A percentile compares a stretch with the other conserved stretches of the same genome.
phyloP scores from a whole-genome alignment of 2,888 invertebrate species.

The Rhamphomyia laevipes region DNA sequence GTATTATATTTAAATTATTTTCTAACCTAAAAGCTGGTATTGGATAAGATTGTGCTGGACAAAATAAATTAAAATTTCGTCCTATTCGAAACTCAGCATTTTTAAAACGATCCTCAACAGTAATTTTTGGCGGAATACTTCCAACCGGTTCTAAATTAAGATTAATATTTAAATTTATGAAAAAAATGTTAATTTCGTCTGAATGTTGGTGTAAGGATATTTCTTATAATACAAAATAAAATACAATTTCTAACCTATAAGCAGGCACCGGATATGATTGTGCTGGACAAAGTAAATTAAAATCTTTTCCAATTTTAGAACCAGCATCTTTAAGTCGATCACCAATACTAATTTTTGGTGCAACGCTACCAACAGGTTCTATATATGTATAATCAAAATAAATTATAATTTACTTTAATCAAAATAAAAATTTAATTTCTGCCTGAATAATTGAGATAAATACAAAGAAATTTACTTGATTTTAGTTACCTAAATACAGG shows the following conservation, averaged over 20 bases:
- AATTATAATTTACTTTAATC: neutral
- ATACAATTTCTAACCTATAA: constrained; percentile 43
- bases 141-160: constrained; percentile 43
- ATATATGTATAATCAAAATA: neutral
- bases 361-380: constrained; percentile 41
- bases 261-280: constrained; percentile 65
- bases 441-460: neutral
- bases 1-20: neutral
- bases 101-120: constrained; percentile 37
- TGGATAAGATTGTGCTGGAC: constrained; percentile 61
- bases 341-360: constrained; percentile 49
- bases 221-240: constrained; percentile 17
- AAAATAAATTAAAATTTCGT: constrained; percentile 47
- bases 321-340: constrained; percentile 46
- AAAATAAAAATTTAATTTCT: too few species aligned
- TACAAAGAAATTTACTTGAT: neutral
- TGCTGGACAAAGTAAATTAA: constrained; percentile 60
- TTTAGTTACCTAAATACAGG: constrained; percentile 41
- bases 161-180: neutral
- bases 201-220: constrained; percentile 9
- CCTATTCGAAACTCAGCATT: constrained; percentile 27
- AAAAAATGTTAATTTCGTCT: neutral
- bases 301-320: constrained; percentile 38
- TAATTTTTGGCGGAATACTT: constrained; percentile 48
- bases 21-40: constrained; percentile 46